Base-by-base conservation (phyloP, 2,113 vertebrate species). In the Cheilinus undulatus region DNA sequence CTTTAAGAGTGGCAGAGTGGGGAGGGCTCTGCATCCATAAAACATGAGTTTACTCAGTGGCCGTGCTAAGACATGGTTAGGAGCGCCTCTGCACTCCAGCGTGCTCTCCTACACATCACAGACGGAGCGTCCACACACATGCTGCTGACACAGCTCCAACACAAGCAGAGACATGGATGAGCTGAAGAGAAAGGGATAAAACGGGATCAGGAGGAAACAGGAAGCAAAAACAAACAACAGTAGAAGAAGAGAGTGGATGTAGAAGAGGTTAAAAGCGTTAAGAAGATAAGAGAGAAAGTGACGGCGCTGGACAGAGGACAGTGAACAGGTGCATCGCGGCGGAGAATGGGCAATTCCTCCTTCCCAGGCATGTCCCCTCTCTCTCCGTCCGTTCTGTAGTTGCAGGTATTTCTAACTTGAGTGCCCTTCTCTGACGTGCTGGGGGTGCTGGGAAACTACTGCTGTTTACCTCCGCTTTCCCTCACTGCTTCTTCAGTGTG, bases 321-420 rank as follows among this genome's bases (percentile, higher is more conserved):
- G 76, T 46, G 22, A 76, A 80, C 79, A 49, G 80, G 85, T 73
- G 82, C 75, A 67, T 70, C 88, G 7, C 82, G 87, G 88, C 24
- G 83, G 86, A 92, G 87, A 82, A 92, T 91, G 92, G 92, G 91
- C 87, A 93, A 91, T 84, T 89, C 92, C 78, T 90, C 91, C 81
- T 93, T 90, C 85, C 89, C 89, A 92, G 92, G 92, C 91, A 93
- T 84, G 92, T 93, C 85, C 70, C 78, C 78, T 83, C 88, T 89
- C 85, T 88, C 86, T 88, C 72, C 88, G 86, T 83, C 62, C 76
- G 60, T 86, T 80, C 90, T 79, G 88, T 90, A 90, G 87, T 86
- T 83, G 92, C 90, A 92, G 93, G 91, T 93, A 93, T 86, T 91
- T 89, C 84, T 86, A 85, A 90, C 88, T 89, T 87, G 78, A 84